These are phyloP conservation scores for Marmota flaviventris DNA, from an alignment of 2,113 vertebrate genomes.

Conservation along the genomic window DNA sequence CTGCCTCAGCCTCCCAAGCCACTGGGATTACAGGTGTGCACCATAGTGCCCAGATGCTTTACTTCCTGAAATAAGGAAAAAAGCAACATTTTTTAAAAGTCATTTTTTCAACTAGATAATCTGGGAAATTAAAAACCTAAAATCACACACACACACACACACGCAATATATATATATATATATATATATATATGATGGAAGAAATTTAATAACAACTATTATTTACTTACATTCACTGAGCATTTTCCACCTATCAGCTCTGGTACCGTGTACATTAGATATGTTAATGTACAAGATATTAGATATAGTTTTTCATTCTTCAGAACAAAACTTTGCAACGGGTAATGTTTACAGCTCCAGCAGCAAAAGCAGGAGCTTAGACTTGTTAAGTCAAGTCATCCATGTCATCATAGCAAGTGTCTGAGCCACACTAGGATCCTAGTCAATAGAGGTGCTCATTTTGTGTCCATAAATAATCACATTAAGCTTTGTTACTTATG, in stretches of 20 bases:
- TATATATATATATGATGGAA: neutral
- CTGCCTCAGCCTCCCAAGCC: too few species aligned
- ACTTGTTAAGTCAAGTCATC: neutral
- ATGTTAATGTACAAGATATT: neutral
- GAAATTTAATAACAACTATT: neutral
- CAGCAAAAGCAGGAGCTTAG: neutral
- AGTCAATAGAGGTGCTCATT: neutral
- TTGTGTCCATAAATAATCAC: neutral
- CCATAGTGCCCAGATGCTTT: neutral
- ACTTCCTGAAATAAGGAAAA: neutral
- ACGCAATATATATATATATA: too few species aligned
- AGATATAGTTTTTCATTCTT: neutral
- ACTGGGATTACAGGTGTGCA: too few species aligned
- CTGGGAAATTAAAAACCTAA: slow-evolving; percentile 15
- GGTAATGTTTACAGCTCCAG: neutral
- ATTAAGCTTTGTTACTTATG: neutral
- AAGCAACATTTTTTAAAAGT: neutral
- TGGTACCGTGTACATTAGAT: neutral
- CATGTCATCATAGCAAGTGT: neutral
- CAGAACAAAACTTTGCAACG: neutral
- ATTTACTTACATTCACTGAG: neutral
- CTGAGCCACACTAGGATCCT: neutral
- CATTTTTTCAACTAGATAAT: neutral
- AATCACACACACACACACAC: neutral
- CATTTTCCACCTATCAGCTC: neutral